phyloP scores from a whole-genome alignment of 2,797 vertebrate genomes.

The Tachyglossus aculeatus region DNA sequence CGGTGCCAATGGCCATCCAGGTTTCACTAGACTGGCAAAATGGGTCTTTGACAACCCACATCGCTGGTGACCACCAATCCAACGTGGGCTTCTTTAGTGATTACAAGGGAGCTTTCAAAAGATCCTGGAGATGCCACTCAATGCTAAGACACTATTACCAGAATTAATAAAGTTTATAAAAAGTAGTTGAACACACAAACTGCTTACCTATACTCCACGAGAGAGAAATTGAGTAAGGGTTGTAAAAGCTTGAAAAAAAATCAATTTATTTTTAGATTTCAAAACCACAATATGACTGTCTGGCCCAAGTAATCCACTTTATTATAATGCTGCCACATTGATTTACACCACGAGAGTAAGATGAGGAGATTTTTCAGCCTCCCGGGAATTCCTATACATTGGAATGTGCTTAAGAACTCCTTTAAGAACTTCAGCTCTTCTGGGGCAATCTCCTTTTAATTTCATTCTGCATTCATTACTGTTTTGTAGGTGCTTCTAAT shows the following conservation, averaged over 20 bases:
- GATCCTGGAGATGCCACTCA: neutral
- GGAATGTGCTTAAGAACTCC: neutral
- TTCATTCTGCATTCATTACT: conserved; percentile 33
- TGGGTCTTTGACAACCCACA: neutral
- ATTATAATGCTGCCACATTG: conserved; percentile 32
- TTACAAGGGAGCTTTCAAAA: conserved; percentile 6
- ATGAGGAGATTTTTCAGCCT: conserved; percentile 28
- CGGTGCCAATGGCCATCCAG: neutral
- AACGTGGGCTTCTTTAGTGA: neutral
- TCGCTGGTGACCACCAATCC: neutral
- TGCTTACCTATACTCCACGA: conserved; percentile 4
- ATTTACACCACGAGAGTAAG: conserved; percentile 42
- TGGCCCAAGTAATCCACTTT: conserved; percentile 41
- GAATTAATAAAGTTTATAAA: conserved; percentile 31
- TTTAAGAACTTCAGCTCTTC: neutral
- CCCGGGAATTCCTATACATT: neutral
- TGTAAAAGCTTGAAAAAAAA: conserved; percentile 41
- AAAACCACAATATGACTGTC: conserved; percentile 36
- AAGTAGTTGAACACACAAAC: neutral
- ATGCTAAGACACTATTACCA: conserved; percentile 17
- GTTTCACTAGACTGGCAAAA: no score
- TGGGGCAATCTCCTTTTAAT: conserved; percentile 8
- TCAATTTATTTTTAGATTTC: conserved; percentile 52
- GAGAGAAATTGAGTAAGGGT: conserved; percentile 31
- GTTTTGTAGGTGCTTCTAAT: neutral